Base-by-base conservation (phyloP, 2,113 vertebrate genomes). In the Lophius piscatorius region DNA sequence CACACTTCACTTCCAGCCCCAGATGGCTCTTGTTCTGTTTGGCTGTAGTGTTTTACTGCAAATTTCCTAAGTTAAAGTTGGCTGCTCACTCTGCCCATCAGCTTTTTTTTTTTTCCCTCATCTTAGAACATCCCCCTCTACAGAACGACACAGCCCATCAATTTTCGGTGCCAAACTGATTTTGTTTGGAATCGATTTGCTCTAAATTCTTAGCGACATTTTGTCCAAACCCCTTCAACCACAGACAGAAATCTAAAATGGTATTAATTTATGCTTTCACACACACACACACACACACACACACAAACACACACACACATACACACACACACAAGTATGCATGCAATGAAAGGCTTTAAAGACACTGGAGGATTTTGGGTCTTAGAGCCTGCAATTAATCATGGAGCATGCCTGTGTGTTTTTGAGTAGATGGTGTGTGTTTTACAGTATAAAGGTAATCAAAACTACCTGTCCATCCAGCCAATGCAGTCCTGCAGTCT, bases 391-490 rank as follows among this genome's bases (percentile, higher is more conserved):
- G 51, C 69, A 74, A 89, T 91, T 89, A 89, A 90, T 90, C 86
- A 87, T 35, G 77, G 26, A 64, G 38, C 69, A 68, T 64, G 42
- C 70, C 36, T 59, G 36, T 45, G 49, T 39, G 21, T 40, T 38
- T 44, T 22, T 58, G 42, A 41, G 20, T 63, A n/a, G n/a, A n/a
- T 54, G 8, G 14, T 28, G 47, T 42, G 45, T 46, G 47, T 28
- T n/a, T 51, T 24, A 21, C 8, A 17, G 33, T 4, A 50, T 6
- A 57, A 39, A 56, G 17, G 16, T 22, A 64, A 47, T 42, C 14
- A 8, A 39, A 3, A 22, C 52, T 97, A 99, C 97, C 97, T 97
- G 95, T 99, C 97, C 94, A 97, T 97, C 92, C 97, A 94, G 81
- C 96, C 97, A 42, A 97, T 92, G 87, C 97, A 99, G 91, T 99